Evolutionary conservation across 2,113 vertebrate genomes (phyloP).

Genomic region (Nettapus auritus): DNA sequence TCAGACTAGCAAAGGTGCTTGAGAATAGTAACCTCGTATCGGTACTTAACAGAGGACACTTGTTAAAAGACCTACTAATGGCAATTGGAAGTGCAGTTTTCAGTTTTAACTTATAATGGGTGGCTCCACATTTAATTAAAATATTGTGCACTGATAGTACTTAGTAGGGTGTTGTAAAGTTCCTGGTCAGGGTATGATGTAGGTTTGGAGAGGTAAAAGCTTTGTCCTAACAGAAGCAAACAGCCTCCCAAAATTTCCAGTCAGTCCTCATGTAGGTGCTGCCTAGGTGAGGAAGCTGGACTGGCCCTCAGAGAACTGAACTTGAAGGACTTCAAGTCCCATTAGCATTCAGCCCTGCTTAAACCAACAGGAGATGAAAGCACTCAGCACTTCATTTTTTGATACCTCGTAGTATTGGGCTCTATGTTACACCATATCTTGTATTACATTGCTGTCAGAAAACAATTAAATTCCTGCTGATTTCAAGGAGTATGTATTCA

Average conservation of each 20-base stretch:
- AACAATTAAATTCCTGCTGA: neutral
- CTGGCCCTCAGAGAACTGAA: accelerated
- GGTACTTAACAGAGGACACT: neutral
- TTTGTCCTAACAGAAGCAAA: neutral
- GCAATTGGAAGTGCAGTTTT: neutral
- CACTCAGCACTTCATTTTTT: neutral
- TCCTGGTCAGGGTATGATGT: neutral
- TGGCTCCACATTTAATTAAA: neutral
- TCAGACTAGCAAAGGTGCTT: neutral
- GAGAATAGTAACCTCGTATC: neutral
- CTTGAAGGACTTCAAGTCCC: neutral
- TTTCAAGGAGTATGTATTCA: neutral
- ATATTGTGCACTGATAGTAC: neutral
- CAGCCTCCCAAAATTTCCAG: neutral
- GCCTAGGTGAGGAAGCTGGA: neutral
- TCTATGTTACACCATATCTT: neutral
- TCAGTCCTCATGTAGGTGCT: neutral
- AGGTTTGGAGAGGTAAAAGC: neutral
- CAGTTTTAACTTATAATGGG: neutral
- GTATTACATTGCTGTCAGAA: neutral
- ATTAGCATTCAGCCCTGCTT: neutral
- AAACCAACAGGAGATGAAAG: neutral
- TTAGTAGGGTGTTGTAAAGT: neutral
- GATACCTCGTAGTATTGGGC: neutral
- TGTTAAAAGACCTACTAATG: neutral